Evolutionary conservation across 2,888 invertebrate genomes (phyloP).

Genomic region (Epirrhoe tristata): DNA sequence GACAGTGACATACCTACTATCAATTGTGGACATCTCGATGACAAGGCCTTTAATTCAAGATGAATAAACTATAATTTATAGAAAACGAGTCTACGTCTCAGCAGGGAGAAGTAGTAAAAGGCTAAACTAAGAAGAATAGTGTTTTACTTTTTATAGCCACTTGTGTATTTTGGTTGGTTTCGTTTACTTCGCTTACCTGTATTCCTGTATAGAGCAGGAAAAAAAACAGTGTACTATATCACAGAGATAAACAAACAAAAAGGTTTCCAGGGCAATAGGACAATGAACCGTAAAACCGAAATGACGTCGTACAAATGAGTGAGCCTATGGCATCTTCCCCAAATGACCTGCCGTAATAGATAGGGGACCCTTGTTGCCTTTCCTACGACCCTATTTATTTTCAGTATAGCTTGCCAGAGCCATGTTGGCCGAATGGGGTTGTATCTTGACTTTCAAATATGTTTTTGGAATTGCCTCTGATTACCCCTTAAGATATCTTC

Average conservation of each 20-base stretch:
- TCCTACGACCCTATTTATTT: conserved; percentile 51
- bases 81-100: too few species aligned
- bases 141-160: too few species aligned
- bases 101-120: too few species aligned
- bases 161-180: too few species aligned
- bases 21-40: neutral
- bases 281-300: conserved; percentile 34
- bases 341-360: conserved; percentile 56
- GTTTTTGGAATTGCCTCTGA: too few species aligned
- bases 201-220: neutral
- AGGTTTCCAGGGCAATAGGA: conserved; percentile 3
- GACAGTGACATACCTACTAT: neutral
- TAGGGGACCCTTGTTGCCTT: conserved; percentile 53
- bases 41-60: too few species aligned
- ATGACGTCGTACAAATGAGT: conserved; percentile 44
- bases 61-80: too few species aligned
- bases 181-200: neutral
- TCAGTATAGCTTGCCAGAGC: neutral
- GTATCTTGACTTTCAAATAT: neutral
- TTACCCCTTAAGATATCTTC: too few species aligned
- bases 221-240: neutral
- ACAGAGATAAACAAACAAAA: conserved; percentile 1
- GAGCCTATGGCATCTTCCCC: conserved; percentile 35
- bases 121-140: too few species aligned
- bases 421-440: neutral